phyloP scores from a whole-genome alignment of 2,113 vertebrate species.

The Buteo buteo region DNA sequence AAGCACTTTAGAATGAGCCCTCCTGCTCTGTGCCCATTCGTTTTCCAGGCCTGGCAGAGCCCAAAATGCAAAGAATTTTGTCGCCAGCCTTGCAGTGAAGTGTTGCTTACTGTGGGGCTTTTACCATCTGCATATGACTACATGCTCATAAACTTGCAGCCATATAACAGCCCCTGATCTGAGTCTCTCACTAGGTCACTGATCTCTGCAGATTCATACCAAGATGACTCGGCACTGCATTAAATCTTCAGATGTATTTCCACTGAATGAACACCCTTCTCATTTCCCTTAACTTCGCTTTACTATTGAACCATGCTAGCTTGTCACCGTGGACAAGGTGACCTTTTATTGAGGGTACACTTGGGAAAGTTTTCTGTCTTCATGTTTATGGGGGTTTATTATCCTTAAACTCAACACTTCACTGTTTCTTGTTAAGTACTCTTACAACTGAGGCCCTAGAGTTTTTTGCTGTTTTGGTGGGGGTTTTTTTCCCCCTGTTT shows the following conservation, averaged over 20 bases:
- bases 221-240: not conserved
- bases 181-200: not conserved
- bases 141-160: not conserved
- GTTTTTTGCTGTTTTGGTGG: not conserved
- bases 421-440: not conserved
- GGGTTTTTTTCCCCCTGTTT: not conserved
- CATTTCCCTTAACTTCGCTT: not conserved
- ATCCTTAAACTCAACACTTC: not conserved
- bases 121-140: not conserved
- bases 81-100: not conserved
- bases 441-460: too few relatives aligned
- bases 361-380: not conserved
- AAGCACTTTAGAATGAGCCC: not conserved
- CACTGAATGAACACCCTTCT: not conserved
- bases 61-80: not conserved
- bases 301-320: fast-evolving
- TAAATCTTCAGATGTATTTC: not conserved
- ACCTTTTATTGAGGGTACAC: not conserved
- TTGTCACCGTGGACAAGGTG: not conserved
- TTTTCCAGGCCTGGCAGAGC: not conserved
- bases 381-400: not conserved
- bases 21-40: fast-evolving
- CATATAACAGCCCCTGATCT: too few relatives aligned
- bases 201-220: not conserved
- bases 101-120: not conserved